Percentiles rank a stretch among this genome's conserved stretches.
Conservation (phyloP, 2,888 invertebrate genomes). For the Anoncus sp. region DNA sequence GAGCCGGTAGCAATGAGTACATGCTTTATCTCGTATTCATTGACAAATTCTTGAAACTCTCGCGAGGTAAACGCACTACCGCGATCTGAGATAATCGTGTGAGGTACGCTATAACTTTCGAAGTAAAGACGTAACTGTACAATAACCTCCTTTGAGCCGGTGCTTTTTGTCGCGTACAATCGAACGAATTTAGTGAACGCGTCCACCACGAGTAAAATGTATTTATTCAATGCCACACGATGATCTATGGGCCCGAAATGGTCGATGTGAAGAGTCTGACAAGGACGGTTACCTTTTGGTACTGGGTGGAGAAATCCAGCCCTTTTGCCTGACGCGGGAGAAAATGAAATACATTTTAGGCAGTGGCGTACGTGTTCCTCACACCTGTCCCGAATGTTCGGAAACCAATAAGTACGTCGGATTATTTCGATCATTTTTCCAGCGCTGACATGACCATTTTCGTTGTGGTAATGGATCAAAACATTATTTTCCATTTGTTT, state of each 20-base stretch:
- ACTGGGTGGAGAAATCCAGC: slow-evolving; percentile 61
- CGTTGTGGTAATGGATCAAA: slow-evolving; percentile 61
- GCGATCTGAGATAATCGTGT: slow-evolving; percentile 43
- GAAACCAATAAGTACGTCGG: slow-evolving; percentile 56
- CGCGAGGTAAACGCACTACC: slow-evolving; percentile 41
- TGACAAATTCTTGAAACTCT: slow-evolving; percentile 52
- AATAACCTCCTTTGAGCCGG: slow-evolving; percentile 43
- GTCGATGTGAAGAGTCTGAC: too few relatives aligned
- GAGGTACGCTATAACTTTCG: slow-evolving; percentile 39
- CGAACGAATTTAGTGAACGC: slow-evolving; percentile 51
- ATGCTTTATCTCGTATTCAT: slow-evolving; percentile 62
- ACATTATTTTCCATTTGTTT: slow-evolving; percentile 52
- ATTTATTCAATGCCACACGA: slow-evolving; percentile 27
- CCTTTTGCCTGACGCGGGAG: slow-evolving; percentile 47
- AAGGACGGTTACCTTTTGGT: too few relatives aligned
- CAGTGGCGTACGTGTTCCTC: slow-evolving; percentile 49
- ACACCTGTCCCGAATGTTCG: slow-evolving; percentile 48
- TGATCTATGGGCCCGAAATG: too few relatives aligned
- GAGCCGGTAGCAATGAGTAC: slow-evolving; percentile 69
- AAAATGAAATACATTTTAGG: too few relatives aligned
- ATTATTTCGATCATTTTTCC: slow-evolving; percentile 63
- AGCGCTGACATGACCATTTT: slow-evolving; percentile 61
- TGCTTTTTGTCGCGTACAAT: slow-evolving; percentile 47
- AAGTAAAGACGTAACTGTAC: slow-evolving; percentile 36
- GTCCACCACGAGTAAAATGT: slow-evolving; percentile 53